A percentile compares a stretch with the other conserved stretches of the same genome.
Evolutionary conservation across 23 tunicate species (phyloP).

Genomic region (Botrylloides violaceus): DNA sequence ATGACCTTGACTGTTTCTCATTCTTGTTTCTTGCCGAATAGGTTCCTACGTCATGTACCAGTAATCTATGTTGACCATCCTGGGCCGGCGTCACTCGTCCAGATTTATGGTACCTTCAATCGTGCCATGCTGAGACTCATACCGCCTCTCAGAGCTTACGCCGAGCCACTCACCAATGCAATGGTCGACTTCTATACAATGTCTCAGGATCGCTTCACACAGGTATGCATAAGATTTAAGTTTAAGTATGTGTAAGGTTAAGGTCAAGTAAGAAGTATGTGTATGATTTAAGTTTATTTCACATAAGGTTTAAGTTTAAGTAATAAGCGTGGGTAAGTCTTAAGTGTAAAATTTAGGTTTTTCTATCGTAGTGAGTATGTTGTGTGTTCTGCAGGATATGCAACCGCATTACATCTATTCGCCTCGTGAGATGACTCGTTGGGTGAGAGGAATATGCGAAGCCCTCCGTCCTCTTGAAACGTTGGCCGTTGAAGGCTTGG

Average conservation of each 20-base stretch:
- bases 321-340: too few relatives aligned
- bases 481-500: slow-evolving; percentile 93
- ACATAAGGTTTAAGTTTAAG: too few relatives aligned
- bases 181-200: slow-evolving; percentile 96
- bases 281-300: too few relatives aligned
- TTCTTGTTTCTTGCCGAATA: too few relatives aligned
- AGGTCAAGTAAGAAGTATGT: too few relatives aligned
- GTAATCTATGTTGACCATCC: slow-evolving; percentile 98
- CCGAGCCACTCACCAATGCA: slow-evolving; percentile 95
- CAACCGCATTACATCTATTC: slow-evolving; percentile 98
- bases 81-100: slow-evolving; percentile 87
- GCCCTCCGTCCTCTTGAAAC: slow-evolving; percentile 89
- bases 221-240: slow-evolving; percentile 24
- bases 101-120: slow-evolving; percentile 97
- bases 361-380: too few relatives aligned
- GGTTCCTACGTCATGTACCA: slow-evolving; percentile 95
- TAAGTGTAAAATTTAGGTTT: too few relatives aligned
- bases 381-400: slow-evolving; percentile 91
- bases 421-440: slow-evolving; percentile 99
- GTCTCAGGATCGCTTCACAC: slow-evolving; percentile 95
- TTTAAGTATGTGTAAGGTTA: too few relatives aligned
- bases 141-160: slow-evolving; percentile 83
- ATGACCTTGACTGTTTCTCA: too few relatives aligned
- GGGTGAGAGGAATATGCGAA: slow-evolving; percentile 98
- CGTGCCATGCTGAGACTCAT: slow-evolving; percentile 98